Percentiles rank a stretch among this genome's conserved stretches.
These are phyloP conservation scores for Drosophila novamexicana DNA, from an alignment of 1,140 invertebrate genomes.

Conservation along the genomic window DNA sequence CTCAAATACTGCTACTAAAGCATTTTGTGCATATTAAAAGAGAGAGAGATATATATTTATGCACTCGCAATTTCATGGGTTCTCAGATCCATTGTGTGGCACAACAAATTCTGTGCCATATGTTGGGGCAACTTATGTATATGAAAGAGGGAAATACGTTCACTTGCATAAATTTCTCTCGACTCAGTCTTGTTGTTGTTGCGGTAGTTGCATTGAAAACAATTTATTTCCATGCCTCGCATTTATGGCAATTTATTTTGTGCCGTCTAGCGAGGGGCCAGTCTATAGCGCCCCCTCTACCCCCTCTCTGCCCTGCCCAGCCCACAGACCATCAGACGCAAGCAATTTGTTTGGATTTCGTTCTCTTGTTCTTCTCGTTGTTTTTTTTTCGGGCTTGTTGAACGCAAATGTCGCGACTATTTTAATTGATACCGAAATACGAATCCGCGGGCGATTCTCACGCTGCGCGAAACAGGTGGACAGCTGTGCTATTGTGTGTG, in stretches of 20 bases:
- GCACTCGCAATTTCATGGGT: background rate
- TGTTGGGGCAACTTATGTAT: conserved; percentile 29
- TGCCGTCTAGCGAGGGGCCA: conserved; percentile 41
- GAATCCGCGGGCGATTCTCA: conserved; percentile 20
- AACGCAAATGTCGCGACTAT: conserved; percentile 36
- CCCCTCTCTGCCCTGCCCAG: too few relatives aligned
- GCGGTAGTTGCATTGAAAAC: conserved; percentile 74
- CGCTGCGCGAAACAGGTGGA: conserved; percentile 55
- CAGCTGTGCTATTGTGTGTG: background rate
- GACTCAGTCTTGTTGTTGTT: conserved; percentile 24
- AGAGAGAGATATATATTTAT: conserved; percentile 2
- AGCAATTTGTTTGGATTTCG: conserved; percentile 21
- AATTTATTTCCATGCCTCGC: conserved; percentile 72
- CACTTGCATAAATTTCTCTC: conserved; percentile 70
- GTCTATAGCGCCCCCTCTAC: conserved; percentile 2
- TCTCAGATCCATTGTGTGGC: conserved; percentile 4
- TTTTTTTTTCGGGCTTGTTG: conserved; percentile 27
- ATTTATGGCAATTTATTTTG: conserved; percentile 78
- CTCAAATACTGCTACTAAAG: background rate
- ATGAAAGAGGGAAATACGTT: conserved; percentile 63
- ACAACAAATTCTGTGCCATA: conserved; percentile 35
- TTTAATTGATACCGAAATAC: conserved; percentile 54
- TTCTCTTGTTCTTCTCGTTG: conserved; percentile 4
- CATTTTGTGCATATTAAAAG: conserved; percentile 3
- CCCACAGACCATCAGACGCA: background rate